Percentiles rank a stretch among this genome's conserved stretches.
Evolutionary conservation across 2,888 invertebrate genomes (phyloP).

Genomic region (Doris montereyensis): DNA sequence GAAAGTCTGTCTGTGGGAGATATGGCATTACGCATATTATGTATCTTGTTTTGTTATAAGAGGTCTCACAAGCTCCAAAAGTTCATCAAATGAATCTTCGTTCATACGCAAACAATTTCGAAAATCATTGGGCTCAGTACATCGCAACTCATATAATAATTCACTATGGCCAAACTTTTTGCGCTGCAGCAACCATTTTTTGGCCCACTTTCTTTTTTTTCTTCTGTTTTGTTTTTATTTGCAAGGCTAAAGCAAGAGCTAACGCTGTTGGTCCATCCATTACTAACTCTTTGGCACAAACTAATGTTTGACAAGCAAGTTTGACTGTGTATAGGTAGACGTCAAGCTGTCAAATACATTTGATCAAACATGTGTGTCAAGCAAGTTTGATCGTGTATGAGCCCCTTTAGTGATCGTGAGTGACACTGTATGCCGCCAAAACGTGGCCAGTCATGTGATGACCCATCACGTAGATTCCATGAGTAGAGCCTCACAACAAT

Average conservation of each 20-base stretch:
- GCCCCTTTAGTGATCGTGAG: too few relatives aligned
- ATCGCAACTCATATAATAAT: not conserved
- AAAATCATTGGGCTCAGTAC: not conserved
- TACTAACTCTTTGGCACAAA: not conserved
- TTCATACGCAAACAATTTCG: not conserved
- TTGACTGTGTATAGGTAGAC: slow-evolving; percentile 5
- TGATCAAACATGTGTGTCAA: slow-evolving; percentile 19
- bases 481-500: too few relatives aligned
- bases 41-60: not conserved
- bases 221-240: not conserved
- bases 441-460: too few relatives aligned
- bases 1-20: not conserved
- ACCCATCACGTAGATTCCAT: too few relatives aligned
- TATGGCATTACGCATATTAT: not conserved
- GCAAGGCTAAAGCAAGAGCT: not conserved
- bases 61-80: not conserved
- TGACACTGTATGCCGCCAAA: too few relatives aligned
- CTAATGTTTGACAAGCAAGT: not conserved
- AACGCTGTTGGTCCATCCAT: not conserved
- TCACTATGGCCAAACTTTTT: not conserved
- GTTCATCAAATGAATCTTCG: not conserved
- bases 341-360: slow-evolving; percentile 21
- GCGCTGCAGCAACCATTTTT: not conserved
- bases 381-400: not conserved
- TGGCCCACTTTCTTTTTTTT: not conserved